Base-by-base conservation (phyloP, 2,113 vertebrate genomes). In the Centrocercus urophasianus region DNA sequence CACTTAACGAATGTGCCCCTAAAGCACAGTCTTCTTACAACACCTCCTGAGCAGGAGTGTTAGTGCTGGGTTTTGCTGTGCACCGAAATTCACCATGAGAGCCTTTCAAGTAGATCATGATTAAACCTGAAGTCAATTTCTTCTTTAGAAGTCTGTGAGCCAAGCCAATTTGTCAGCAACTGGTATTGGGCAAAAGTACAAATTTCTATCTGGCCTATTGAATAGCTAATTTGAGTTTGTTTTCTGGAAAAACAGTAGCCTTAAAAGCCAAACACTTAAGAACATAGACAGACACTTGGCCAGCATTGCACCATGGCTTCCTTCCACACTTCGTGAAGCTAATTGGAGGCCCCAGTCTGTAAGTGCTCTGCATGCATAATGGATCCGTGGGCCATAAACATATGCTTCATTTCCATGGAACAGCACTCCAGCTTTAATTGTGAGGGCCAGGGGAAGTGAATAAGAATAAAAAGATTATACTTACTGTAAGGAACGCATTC, bases 401-500 rank as follows among this genome's bases (percentile, higher is more conserved):
- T 97, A 97, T 95, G 97, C 92, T 97, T 86, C 96, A 96, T 97
- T 95, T 97, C 96, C 93, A 93, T 95, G 93, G 76, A 91, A 94
- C 91, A 74, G 92, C 95, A 83, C 91, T 96, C 96, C 95, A 91
- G 96, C 94, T 96, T 93, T 93, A 96, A 95, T 34, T 81, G 95
- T 90, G 92, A 97, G 90, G 81, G 87, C 95, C 95, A 93, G 90
- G 96, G 95, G 91, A 97, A 97, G 92, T 90, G 91, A 97, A 92
- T 67, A 96, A 96, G 93, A 96, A 95, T 81, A 93, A 83, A 95
- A 96, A 96, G 59, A 89, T 96, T 93, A 96, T 98, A 99, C 99
- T 99, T 99, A 99, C 99, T 99, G 97, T 99, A 99, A 98, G 99
- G 99, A 93, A 99, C 99, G 98, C 99, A 99, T 98, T 99, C 99